These are phyloP conservation scores for Acanthurus tractus DNA, from an alignment of 2,797 vertebrate genomes.

Conservation along the genomic window DNA sequence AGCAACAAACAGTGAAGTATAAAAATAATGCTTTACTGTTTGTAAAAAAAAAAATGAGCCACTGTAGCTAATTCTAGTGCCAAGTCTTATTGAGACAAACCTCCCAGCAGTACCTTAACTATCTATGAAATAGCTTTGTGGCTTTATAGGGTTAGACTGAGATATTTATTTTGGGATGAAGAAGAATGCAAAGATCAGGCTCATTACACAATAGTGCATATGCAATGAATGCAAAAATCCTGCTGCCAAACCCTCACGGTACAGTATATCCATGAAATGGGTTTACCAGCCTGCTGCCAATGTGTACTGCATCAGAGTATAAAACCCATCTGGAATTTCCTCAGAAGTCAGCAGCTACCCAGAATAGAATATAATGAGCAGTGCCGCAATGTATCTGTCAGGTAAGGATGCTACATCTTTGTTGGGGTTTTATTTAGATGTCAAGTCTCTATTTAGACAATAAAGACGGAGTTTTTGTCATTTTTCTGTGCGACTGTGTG, in stretches of 20 bases:
- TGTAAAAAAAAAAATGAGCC: slow-evolving; percentile 28
- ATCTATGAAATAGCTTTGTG: slow-evolving; percentile 28
- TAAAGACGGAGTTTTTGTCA: slow-evolving; percentile 50
- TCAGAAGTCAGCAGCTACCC: slow-evolving; percentile 71
- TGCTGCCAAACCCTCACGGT: slow-evolving; percentile 47
- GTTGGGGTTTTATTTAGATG: slow-evolving; percentile 70
- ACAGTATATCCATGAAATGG: slow-evolving; percentile 67
- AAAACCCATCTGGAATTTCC: slow-evolving; percentile 69
- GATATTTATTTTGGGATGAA: slow-evolving; percentile 34
- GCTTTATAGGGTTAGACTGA: slow-evolving; percentile 16
- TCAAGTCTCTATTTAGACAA: slow-evolving; percentile 68
- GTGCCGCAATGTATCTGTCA: slow-evolving; percentile 63
- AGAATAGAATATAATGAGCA: slow-evolving; percentile 76
- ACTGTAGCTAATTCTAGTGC: slow-evolving; percentile 27
- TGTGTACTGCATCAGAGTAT: slow-evolving; percentile 45
- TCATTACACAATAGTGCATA: slow-evolving; percentile 53
- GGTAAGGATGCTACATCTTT: slow-evolving; percentile 58
- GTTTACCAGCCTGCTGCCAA: slow-evolving; percentile 62
- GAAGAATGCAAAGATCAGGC: slow-evolving; percentile 50
- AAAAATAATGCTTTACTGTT: slow-evolving; percentile 27
- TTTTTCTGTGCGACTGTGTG: slow-evolving; percentile 33
- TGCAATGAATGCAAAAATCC: slow-evolving; percentile 44
- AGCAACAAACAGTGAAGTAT: slow-evolving; percentile 26
- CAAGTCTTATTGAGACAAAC: slow-evolving; percentile 41
- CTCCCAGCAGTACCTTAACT: slow-evolving; percentile 22